These are phyloP conservation scores for Stenopsyche tienmushanensis DNA, from an alignment of 1,140 invertebrate species.

Conservation along the genomic window DNA sequence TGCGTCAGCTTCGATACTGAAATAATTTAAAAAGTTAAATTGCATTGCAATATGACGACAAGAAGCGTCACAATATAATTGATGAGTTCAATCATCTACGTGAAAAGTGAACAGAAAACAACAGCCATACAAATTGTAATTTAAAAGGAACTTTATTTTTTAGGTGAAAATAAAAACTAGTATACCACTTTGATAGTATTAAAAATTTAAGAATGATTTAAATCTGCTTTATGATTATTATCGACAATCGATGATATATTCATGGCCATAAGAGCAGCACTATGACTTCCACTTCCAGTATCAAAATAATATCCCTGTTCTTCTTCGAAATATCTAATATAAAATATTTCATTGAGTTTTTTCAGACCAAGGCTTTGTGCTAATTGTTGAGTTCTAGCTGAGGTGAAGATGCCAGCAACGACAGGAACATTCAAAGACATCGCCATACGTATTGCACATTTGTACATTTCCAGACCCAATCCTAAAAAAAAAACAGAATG, in stretches of 20 bases:
- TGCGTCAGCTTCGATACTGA: not conserved
- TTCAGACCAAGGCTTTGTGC: slow-evolving; percentile 55
- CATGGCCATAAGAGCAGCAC: slow-evolving; percentile 60
- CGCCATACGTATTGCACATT: slow-evolving; percentile 51
- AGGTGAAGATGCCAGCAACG: slow-evolving; percentile 58
- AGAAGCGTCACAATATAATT: slow-evolving; percentile 10
- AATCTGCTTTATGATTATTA: too few species aligned
- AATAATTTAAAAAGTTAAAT: slow-evolving; percentile 10
- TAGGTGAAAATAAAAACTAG: too few species aligned
- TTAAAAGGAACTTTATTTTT: not conserved
- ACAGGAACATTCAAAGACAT: slow-evolving; percentile 52
- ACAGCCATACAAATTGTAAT: not conserved
- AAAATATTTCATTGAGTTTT: slow-evolving; percentile 57
- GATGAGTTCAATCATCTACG: slow-evolving; percentile 1
- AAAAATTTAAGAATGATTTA: too few species aligned
- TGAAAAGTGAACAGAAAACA: not conserved
- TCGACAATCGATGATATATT: slow-evolving; percentile 31
- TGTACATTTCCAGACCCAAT: slow-evolving; percentile 53
- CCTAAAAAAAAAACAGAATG: slow-evolving; percentile 44
- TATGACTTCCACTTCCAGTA: slow-evolving; percentile 60
- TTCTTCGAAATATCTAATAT: slow-evolving; percentile 57
- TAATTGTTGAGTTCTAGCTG: slow-evolving; percentile 50
- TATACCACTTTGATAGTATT: too few species aligned
- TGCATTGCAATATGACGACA: slow-evolving; percentile 8
- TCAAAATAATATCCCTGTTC: slow-evolving; percentile 58